These are phyloP conservation scores for Heliopora coerulea DNA, from an alignment of 92 coral and sea anemone genomes.

Conservation along the genomic window DNA sequence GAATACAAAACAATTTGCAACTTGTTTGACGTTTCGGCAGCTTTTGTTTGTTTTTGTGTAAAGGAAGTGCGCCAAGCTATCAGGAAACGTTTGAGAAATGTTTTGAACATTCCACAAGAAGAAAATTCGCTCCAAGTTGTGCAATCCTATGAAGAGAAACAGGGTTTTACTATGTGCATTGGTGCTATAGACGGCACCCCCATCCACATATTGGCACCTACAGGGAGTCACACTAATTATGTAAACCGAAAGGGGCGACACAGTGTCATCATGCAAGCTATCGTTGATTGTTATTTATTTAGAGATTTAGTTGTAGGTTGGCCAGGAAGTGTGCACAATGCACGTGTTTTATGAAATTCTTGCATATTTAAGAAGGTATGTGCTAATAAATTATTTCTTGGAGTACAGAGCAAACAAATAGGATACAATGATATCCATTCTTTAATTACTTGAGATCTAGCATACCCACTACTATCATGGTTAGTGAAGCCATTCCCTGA, in stretches of 20 bases:
- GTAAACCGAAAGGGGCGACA: conserved; percentile 59
- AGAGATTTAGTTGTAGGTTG: conserved; percentile 67
- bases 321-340: conserved; percentile 72
- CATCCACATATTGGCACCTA: conserved; percentile 52
- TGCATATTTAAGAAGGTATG: conserved; percentile 46
- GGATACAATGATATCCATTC: conserved; percentile 44
- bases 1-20: conserved; percentile 48
- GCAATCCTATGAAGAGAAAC: conserved; percentile 28
- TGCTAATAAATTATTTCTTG: conserved; percentile 42
- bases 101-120: conserved; percentile 25
- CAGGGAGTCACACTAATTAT: conserved; percentile 50
- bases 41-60: conserved; percentile 46
- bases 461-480: conserved; percentile 64
- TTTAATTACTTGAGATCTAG: conserved; percentile 52
- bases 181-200: conserved; percentile 51
- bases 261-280: conserved; percentile 64
- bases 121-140: conserved; percentile 12
- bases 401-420: neutral
- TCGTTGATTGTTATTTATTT: conserved; percentile 58
- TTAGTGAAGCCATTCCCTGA: conserved; percentile 55
- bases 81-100: conserved; percentile 1
- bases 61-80: conserved; percentile 39
- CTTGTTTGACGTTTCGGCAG: conserved; percentile 45
- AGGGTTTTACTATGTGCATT: conserved; percentile 46
- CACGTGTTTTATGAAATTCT: conserved; percentile 49